These are phyloP conservation scores for Lipophrys pholis DNA, from an alignment of 2,113 vertebrate species.

Conservation along the genomic window DNA sequence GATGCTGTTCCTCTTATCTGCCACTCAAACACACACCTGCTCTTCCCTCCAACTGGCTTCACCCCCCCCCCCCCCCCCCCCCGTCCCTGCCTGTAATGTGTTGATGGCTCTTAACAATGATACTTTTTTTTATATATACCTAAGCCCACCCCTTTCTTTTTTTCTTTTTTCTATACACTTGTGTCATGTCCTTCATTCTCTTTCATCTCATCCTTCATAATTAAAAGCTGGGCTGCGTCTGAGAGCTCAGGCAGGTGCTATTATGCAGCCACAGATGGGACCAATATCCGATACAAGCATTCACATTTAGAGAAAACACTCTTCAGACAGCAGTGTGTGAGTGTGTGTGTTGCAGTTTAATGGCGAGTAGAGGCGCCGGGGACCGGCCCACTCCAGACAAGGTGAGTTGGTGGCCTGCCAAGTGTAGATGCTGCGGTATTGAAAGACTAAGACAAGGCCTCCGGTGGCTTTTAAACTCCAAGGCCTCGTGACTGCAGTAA, in stretches of 20 bases:
- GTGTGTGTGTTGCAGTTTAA: conserved; percentile 26
- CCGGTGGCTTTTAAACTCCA: conserved; percentile 66
- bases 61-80: conserved; percentile 14
- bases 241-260: conserved; percentile 69
- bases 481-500: conserved; percentile 67
- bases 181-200: conserved; percentile 16
- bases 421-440: conserved; percentile 38
- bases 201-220: conserved; percentile 66
- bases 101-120: conserved; percentile 43
- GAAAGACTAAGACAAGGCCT: conserved; percentile 56
- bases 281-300: conserved; percentile 15
- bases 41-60: conserved; percentile 22
- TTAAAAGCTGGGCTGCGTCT: conserved; percentile 68
- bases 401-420: conserved; percentile 67
- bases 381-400: conserved; percentile 38
- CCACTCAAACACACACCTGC: conserved; percentile 74
- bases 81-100: conserved; percentile 29
- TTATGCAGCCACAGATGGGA: conserved; percentile 56
- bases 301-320: not conserved
- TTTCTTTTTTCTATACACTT: not conserved
- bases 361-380: conserved; percentile 40
- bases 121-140: not conserved
- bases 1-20: conserved; percentile 72
- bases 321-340: conserved; percentile 9
- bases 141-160: conserved; percentile 1